phyloP scores from a whole-genome alignment of 2,888 invertebrate genomes.

The Tachina lurida region DNA sequence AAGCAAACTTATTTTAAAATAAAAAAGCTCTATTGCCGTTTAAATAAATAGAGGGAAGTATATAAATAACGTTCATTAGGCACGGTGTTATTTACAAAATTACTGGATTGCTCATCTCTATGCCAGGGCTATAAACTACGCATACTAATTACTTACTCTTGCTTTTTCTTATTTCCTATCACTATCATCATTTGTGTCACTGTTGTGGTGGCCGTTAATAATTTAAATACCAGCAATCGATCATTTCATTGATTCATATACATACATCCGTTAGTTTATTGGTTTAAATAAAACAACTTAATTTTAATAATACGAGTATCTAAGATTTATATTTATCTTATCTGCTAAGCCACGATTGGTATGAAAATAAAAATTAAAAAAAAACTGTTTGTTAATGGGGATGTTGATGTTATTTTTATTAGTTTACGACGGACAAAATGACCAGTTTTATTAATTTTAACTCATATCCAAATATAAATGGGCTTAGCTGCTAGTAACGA shows the following conservation, averaged over 20 bases:
- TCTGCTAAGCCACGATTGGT: not conserved
- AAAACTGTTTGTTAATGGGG: constrained; percentile 65
- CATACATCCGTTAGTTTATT: not conserved
- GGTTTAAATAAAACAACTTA: constrained; percentile 43
- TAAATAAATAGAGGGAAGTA: too few species aligned
- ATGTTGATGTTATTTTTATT: constrained; percentile 70
- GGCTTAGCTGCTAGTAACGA: not conserved
- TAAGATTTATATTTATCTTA: constrained; percentile 27
- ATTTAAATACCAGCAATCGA: constrained; percentile 48
- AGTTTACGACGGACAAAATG: constrained; percentile 38
- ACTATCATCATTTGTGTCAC: not conserved
- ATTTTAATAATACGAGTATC: constrained; percentile 42
- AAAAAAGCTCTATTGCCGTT: too few species aligned
- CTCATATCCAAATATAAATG: constrained; percentile 27
- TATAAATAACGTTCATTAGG: too few species aligned
- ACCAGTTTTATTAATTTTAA: constrained; percentile 43
- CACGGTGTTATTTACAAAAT: too few species aligned
- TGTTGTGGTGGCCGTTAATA: not conserved
- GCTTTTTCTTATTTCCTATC: not conserved
- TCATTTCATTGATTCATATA: constrained; percentile 31
- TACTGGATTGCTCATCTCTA: too few species aligned
- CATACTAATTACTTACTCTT: not conserved
- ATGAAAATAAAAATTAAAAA: not conserved
- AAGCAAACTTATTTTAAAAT: too few species aligned
- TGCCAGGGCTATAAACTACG: not conserved